Conservation (phyloP, 2,888 invertebrate species). For the Melinopterus prodromus region DNA sequence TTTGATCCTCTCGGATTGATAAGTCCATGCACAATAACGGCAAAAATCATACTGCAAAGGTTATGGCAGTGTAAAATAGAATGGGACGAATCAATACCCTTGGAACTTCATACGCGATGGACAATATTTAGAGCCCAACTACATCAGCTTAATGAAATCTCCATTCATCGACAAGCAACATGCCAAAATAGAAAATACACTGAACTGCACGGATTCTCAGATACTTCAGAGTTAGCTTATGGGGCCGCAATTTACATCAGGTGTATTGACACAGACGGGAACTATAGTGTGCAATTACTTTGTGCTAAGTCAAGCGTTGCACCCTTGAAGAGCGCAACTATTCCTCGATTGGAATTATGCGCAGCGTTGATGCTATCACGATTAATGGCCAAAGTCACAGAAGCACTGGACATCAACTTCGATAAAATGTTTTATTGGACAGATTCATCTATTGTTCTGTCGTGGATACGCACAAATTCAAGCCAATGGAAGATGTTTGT, state of each 20-base stretch:
- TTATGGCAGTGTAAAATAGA: conserved; percentile 27
- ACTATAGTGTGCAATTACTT: conserved; percentile 21
- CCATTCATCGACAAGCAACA: not conserved
- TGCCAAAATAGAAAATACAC: conserved; percentile 5
- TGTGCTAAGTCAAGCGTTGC: conserved; percentile 37
- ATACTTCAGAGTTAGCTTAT: conserved; percentile 37
- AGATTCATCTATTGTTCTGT: conserved; percentile 10
- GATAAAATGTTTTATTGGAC: not conserved
- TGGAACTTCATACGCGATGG: conserved; percentile 21
- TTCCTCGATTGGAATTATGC: conserved; percentile 48
- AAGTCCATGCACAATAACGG: conserved; percentile 23
- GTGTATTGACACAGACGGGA: conserved; percentile 26
- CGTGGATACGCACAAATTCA: conserved; percentile 8
- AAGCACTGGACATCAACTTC: conserved; percentile 6
- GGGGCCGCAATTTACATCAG: conserved; percentile 31
- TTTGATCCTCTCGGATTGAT: conserved; percentile 32
- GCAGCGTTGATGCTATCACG: conserved; percentile 43
- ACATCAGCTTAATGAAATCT: conserved; percentile 4
- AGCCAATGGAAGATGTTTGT: conserved; percentile 4
- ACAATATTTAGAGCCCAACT: conserved; percentile 11
- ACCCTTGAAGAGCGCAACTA: conserved; percentile 38
- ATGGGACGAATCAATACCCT: conserved; percentile 33
- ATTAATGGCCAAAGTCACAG: not conserved
- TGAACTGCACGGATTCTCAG: conserved; percentile 43
- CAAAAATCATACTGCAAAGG: conserved; percentile 32